These are phyloP conservation scores for Opisthocomus hoazin DNA, from an alignment of 2,113 vertebrate genomes.

Conservation along the genomic window DNA sequence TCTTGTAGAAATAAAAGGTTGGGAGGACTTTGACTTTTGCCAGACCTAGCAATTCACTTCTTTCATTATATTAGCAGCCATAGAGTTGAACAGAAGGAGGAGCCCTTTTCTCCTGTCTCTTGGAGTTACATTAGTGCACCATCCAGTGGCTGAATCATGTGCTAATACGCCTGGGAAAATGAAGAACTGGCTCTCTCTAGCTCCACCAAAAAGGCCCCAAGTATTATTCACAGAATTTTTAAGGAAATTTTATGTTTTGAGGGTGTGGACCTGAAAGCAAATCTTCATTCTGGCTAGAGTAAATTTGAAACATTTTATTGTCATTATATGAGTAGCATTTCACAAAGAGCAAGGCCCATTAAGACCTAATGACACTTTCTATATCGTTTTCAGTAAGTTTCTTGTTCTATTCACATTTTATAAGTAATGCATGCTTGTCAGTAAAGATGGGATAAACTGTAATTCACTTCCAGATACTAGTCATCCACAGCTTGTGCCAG, in stretches of 20 bases:
- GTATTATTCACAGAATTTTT: not conserved
- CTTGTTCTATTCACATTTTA: not conserved
- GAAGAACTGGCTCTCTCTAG: not conserved
- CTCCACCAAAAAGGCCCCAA: not conserved
- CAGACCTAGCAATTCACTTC: not conserved
- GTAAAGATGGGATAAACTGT: not conserved
- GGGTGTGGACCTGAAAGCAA: not conserved
- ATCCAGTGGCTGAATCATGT: not conserved
- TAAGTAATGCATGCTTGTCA: not conserved
- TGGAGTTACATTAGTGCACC: not conserved
- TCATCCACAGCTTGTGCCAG: not conserved
- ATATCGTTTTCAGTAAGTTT: not conserved
- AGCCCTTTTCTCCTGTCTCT: not conserved
- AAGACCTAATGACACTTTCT: not conserved
- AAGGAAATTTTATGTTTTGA: not conserved
- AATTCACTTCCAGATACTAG: not conserved
- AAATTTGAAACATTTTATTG: not conserved
- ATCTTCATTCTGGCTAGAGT: not conserved
- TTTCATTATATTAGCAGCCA: not conserved
- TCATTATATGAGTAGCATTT: not conserved
- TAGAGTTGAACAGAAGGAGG: not conserved
- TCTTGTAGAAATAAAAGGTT: not conserved
- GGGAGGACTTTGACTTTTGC: not conserved
- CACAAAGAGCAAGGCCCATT: not conserved
- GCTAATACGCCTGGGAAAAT: not conserved